phyloP scores from a whole-genome alignment of 1,140 invertebrate species.

The Formica exsecta region DNA sequence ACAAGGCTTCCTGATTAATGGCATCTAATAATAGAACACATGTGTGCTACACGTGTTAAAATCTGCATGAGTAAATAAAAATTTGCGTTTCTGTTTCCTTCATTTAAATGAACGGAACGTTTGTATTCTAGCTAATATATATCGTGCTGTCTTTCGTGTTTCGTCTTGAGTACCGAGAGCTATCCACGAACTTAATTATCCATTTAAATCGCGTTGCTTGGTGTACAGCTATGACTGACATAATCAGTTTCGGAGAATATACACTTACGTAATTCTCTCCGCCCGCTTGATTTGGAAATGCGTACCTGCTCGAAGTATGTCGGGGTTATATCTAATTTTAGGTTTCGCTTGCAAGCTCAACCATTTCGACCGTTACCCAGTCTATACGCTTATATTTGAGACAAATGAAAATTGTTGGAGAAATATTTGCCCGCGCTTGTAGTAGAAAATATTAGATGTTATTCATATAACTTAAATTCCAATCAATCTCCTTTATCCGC shows the following conservation, averaged over 20 bases:
- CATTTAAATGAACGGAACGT: not conserved
- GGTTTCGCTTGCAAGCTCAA: not conserved
- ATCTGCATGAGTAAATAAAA: not conserved
- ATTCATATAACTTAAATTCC: not conserved
- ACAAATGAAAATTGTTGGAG: not conserved
- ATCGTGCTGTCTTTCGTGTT: not conserved
- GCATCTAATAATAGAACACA: conserved; percentile 7
- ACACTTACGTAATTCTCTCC: conserved; percentile 59
- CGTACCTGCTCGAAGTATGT: conserved; percentile 59
- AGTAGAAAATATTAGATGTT: not conserved
- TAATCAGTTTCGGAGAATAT: conserved; percentile 51
- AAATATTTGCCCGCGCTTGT: not conserved
- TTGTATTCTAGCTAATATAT: conserved; percentile 12
- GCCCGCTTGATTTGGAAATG: conserved; percentile 28
- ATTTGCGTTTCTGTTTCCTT: not conserved
- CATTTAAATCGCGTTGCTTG: conserved; percentile 20
- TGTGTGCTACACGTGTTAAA: not conserved
- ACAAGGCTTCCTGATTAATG: not conserved
- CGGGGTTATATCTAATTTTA: conserved; percentile 72
- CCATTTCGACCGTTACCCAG: not conserved
- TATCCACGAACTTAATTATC: conserved; percentile 5
- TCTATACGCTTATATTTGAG: not conserved
- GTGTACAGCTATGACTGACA: conserved; percentile 32
- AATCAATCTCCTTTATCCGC: not conserved
- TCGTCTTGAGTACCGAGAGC: not conserved